phyloP scores from a whole-genome alignment of 2,888 invertebrate genomes.

The Drosophila neotestacea region DNA sequence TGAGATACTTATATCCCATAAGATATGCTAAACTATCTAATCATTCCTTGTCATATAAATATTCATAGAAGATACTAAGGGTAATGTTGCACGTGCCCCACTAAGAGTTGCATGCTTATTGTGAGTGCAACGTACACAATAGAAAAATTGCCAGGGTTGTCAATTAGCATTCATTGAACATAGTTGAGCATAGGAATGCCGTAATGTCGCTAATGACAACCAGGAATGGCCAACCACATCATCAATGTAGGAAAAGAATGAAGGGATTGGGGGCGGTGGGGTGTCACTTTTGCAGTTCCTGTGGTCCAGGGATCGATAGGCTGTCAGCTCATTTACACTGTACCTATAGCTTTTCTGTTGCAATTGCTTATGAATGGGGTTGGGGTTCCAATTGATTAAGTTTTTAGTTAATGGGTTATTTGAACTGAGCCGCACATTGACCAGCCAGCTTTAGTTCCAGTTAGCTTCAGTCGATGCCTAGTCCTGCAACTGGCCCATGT shows the following conservation, averaged over 20 bases:
- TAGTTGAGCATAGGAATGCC: slow-evolving; percentile 41
- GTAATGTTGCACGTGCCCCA: background rate
- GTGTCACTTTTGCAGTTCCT: slow-evolving; percentile 17
- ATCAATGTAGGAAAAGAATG: slow-evolving; percentile 3
- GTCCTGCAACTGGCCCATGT: slow-evolving; percentile 39
- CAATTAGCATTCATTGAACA: slow-evolving; percentile 61
- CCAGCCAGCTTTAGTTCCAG: slow-evolving; percentile 8
- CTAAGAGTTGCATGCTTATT: background rate
- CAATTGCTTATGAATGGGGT: slow-evolving; percentile 52
- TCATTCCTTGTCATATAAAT: too few relatives aligned
- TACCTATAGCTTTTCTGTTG: slow-evolving; percentile 30
- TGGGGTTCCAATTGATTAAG: slow-evolving; percentile 83
- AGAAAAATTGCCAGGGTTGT: slow-evolving; percentile 32
- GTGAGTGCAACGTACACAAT: slow-evolving; percentile 3
- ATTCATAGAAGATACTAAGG: background rate
- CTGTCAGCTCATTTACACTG: slow-evolving; percentile 44
- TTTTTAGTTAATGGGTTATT: slow-evolving; percentile 83
- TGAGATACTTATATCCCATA: too few relatives aligned
- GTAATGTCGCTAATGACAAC: slow-evolving; percentile 69
- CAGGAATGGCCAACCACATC: slow-evolving; percentile 44
- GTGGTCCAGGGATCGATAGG: slow-evolving; percentile 25
- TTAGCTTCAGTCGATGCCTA: slow-evolving; percentile 3
- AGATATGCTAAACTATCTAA: too few relatives aligned
- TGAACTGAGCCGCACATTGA: slow-evolving; percentile 59
- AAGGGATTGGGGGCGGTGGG: background rate